A percentile compares a stretch with the other conserved stretches of the same genome.
These are phyloP conservation scores for Microplitis mediator DNA, from an alignment of 1,140 invertebrate genomes.

Conservation along the genomic window DNA sequence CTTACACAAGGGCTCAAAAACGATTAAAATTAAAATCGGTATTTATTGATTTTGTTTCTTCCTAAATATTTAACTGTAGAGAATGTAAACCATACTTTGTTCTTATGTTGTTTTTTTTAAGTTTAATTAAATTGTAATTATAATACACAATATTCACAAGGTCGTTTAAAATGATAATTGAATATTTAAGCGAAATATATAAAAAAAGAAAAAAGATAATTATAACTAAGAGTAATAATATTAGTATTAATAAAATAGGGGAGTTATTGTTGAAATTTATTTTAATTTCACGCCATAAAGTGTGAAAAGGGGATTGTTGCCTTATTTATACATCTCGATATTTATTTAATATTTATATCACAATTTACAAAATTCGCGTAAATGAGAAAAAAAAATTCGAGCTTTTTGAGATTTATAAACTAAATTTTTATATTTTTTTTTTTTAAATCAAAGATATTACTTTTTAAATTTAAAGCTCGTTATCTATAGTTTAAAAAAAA, in stretches of 20 bases:
- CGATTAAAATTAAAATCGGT: constrained; percentile 23
- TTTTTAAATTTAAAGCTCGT: constrained; percentile 28
- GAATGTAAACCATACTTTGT: constrained; percentile 52
- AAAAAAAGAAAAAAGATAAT: constrained; percentile 2
- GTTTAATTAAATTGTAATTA: constrained; percentile 63
- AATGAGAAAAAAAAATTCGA: not conserved
- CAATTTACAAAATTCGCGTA: constrained; percentile 61
- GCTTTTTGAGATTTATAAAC: not conserved
- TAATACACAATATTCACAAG: constrained; percentile 64
- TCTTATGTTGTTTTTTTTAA: constrained; percentile 37
- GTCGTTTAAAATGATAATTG: constrained; percentile 53
- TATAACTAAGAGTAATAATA: not conserved
- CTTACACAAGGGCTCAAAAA: not conserved
- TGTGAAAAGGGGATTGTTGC: constrained; percentile 32
- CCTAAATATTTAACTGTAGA: constrained; percentile 43
- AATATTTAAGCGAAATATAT: constrained; percentile 26
- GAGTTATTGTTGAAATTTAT: constrained; percentile 46
- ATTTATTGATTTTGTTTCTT: constrained; percentile 23
- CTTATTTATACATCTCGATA: constrained; percentile 58
- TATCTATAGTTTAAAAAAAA: constrained; percentile 36
- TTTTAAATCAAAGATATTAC: constrained; percentile 26
- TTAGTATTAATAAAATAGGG: constrained; percentile 42
- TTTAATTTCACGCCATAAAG: constrained; percentile 36
- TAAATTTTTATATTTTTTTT: constrained; percentile 13
- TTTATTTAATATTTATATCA: constrained; percentile 61